A percentile compares a stretch with the other conserved stretches of the same genome.
Conservation (phyloP, 92 coral and sea anemone species). For the Paramuricea clavata region DNA sequence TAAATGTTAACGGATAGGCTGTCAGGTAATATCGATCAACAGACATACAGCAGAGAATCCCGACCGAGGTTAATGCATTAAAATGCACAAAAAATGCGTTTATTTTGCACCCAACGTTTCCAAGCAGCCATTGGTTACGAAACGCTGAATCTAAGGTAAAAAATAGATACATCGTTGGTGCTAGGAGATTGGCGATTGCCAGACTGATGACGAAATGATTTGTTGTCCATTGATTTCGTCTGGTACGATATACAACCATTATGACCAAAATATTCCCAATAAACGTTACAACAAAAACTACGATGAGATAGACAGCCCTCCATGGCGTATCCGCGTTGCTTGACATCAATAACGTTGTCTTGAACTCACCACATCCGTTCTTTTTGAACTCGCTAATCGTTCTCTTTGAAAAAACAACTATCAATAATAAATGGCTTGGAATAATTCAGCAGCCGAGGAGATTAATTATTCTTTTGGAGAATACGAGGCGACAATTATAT, state of each 20-base stretch:
- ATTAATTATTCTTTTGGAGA: neutral
- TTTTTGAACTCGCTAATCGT: neutral
- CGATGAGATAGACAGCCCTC: slow-evolving; percentile 65
- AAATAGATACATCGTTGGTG: slow-evolving; percentile 79
- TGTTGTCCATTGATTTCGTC: slow-evolving; percentile 98
- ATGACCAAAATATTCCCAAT: slow-evolving; percentile 83
- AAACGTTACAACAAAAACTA: slow-evolving; percentile 74
- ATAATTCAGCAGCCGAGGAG: neutral
- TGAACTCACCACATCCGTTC: neutral
- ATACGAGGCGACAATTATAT: neutral
- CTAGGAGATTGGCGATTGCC: slow-evolving; percentile 82
- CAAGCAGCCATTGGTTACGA: slow-evolving; percentile 80
- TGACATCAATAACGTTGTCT: neutral
- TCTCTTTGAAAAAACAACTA: neutral
- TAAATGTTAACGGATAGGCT: slow-evolving; percentile 93
- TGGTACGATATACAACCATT: slow-evolving; percentile 84
- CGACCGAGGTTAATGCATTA: slow-evolving; percentile 87
- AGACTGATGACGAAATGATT: slow-evolving; percentile 91
- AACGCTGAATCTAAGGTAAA: slow-evolving; percentile 77
- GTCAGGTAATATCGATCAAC: slow-evolving; percentile 93
- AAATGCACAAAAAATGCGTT: slow-evolving; percentile 85
- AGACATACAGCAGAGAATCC: slow-evolving; percentile 89
- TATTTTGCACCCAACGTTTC: slow-evolving; percentile 78
- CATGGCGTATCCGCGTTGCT: neutral
- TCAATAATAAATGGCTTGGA: slow-evolving; percentile 5